A percentile compares a stretch with the other conserved stretches of the same genome.
phyloP scores from a whole-genome alignment of 92 coral and sea anemone genomes.

The Paragorgia papillata region DNA sequence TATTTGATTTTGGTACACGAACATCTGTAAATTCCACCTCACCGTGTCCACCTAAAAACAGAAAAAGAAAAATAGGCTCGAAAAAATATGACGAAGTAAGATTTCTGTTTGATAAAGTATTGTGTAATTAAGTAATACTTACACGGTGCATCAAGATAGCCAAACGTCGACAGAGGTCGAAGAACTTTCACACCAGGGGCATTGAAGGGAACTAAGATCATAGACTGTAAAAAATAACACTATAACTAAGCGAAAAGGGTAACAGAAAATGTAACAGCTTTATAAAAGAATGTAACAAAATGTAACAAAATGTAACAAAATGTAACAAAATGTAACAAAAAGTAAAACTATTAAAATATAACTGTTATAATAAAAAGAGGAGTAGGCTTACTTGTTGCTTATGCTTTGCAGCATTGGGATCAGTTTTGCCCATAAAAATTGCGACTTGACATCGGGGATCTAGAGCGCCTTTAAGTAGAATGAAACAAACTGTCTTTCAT shows the following conservation, averaged over 20 bases:
- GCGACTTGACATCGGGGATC: conserved; percentile 89
- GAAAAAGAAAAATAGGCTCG: neutral
- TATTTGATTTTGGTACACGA: conserved; percentile 87
- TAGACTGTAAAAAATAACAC: conserved; percentile 58
- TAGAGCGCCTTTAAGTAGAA: conserved; percentile 72
- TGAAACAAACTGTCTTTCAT: too few relatives aligned
- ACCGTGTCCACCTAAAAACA: conserved; percentile 80
- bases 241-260: neutral
- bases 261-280: neutral
- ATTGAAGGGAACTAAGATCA: conserved; percentile 95
- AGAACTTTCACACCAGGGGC: conserved; percentile 76
- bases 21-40: conserved; percentile 82
- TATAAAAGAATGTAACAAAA: neutral
- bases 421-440: conserved; percentile 97
- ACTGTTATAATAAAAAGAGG: too few relatives aligned
- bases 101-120: neutral
- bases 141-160: conserved; percentile 92
- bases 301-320: neutral
- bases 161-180: conserved; percentile 88
- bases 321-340: neutral
- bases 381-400: conserved; percentile 77
- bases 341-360: neutral
- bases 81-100: neutral
- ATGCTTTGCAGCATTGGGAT: conserved; percentile 78
- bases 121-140: conserved; percentile 15